phyloP scores from a whole-genome alignment of 2,113 vertebrate species.

The Eleginops maclovinus region DNA sequence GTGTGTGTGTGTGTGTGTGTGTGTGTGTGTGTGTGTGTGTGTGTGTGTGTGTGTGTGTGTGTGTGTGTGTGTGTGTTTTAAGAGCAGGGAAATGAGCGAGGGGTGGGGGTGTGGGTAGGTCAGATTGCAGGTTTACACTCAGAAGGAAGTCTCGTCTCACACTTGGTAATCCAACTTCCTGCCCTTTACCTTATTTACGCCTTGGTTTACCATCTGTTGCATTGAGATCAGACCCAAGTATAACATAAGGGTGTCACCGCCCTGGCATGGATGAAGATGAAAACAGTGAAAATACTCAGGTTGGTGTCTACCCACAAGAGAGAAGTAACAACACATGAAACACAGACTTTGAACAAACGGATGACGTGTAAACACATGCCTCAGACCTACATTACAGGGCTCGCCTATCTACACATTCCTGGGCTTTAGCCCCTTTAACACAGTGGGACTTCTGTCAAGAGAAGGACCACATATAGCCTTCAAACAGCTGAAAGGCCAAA shows the following conservation, averaged over 20 bases:
- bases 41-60: neutral
- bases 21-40: neutral
- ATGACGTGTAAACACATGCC: constrained; percentile 57
- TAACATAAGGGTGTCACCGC: constrained; percentile 5
- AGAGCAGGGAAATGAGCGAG: neutral
- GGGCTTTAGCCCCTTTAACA: constrained; percentile 31
- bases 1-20: neutral
- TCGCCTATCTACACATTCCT: constrained; percentile 54
- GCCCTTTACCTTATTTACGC: constrained; percentile 20
- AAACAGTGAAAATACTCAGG: constrained; percentile 12
- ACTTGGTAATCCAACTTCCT: constrained; percentile 59
- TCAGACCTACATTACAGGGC: constrained; percentile 36
- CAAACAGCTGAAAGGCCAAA: constrained; percentile 1
- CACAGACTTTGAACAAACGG: constrained; percentile 36
- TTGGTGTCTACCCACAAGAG: constrained; percentile 3
- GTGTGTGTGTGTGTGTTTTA: neutral
- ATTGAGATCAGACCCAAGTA: neutral
- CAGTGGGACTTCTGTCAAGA: constrained; percentile 35
- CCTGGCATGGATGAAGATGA: neutral
- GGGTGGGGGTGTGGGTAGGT: constrained; percentile 45
- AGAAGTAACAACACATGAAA: constrained; percentile 36
- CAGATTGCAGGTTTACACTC: constrained; percentile 47
- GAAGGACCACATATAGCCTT: neutral
- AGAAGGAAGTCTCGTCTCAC: constrained; percentile 49
- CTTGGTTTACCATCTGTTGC: constrained; percentile 24